Base-by-base conservation (phyloP, 2,113 vertebrate genomes). In the Axis porcinus region DNA sequence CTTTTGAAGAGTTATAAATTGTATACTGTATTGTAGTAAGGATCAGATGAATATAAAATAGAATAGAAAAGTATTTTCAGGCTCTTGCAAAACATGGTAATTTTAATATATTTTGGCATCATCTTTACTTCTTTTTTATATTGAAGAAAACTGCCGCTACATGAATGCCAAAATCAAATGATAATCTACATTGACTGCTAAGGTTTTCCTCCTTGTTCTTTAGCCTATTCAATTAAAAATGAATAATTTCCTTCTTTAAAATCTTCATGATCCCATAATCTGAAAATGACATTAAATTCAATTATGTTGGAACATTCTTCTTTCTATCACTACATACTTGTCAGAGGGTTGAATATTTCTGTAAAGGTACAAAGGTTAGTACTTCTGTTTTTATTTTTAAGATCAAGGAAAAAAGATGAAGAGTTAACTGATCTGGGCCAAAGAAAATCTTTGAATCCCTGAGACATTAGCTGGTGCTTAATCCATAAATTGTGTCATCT, bases 361-460 rank as follows among this genome's bases (percentile, higher is more conserved):
- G 6, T 74, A 13, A 91, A n/a, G 7, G 86, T 86, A 54, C 4
- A 92, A 70, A 88, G 84, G n/a, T 92, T 36, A 92, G 30, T 58
- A 33, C 47, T 96, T 88, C 45, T 50, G 21, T 36, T 91, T 74
- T 62, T 94, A 74, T 79, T 93, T 91, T 82, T 83, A 92, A 92
- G 28, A 95, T 90, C 27, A 97, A 82, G 43, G 95, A 81, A 91
- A 85, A 17, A 95, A 82, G 55, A 94, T 40, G 12, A 93, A 83
- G 11, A 90, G 19, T 86, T 85, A 93, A 95, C 9, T 62, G 36
- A 95, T 40, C 55, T 88, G 52, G 5, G 9, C 55, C 55, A 79
- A 89, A 91, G 36, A 33, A 94, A 17, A 27, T 87, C 21, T 97
- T 64, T 90, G 55, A 93, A 84, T 64, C 23, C 3, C 55, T 64